Conservation (phyloP, 2,797 vertebrate species). For the Bryconaethiops microstoma region DNA sequence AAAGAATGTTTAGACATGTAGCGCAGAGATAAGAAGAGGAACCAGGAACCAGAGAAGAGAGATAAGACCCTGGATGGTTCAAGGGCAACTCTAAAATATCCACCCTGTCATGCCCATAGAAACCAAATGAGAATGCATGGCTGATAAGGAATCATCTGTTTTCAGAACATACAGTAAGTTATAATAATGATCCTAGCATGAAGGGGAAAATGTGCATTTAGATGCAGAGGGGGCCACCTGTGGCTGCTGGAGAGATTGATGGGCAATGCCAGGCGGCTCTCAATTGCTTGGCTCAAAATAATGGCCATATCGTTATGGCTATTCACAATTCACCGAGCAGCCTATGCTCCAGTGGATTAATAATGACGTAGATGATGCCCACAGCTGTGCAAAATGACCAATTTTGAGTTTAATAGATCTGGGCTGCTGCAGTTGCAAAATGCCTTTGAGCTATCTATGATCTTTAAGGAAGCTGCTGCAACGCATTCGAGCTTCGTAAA, state of each 20-base stretch:
- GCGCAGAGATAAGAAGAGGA: conserved; percentile 37
- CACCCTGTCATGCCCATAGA: background rate
- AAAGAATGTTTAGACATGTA: conserved; percentile 2
- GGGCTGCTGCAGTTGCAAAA: background rate
- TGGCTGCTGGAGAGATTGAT: conserved; percentile 43
- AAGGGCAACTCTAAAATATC: background rate
- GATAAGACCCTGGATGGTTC: conserved; percentile 25
- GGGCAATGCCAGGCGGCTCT: conserved; percentile 13
- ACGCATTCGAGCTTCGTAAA: conserved; percentile 1
- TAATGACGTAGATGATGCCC: conserved; percentile 19
- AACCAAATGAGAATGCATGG: conserved; percentile 12
- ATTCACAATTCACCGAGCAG: conserved; percentile 21
- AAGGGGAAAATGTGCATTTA: conserved; percentile 29
- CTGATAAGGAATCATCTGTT: background rate
- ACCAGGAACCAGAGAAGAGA: conserved; percentile 15
- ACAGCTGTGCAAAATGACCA: conserved; percentile 27
- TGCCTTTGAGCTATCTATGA: background rate
- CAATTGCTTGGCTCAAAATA: conserved; percentile 27
- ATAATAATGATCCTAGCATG: conserved; percentile 15
- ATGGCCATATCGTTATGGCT: conserved; percentile 33
- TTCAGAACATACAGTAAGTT: background rate
- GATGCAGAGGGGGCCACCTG: conserved; percentile 26
- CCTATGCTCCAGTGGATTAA: conserved; percentile 25
- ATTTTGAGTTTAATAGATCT: conserved; percentile 8
- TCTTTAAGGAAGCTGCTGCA: conserved; percentile 1